Evolutionary conservation across 2,797 vertebrate genomes (phyloP).

Genomic region (Molossus molossus): DNA sequence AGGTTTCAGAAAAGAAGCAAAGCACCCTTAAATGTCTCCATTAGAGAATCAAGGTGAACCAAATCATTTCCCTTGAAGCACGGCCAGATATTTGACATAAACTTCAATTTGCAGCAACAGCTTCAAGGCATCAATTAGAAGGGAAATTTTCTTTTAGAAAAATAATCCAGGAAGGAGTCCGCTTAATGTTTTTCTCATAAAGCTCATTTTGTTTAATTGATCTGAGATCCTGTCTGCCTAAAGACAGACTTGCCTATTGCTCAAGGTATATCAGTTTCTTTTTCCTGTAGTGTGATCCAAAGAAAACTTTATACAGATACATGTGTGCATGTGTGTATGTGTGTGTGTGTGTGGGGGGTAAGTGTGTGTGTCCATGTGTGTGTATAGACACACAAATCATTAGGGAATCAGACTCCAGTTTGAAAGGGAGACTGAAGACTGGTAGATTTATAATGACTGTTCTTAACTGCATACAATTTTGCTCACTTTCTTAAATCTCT

Average conservation of each 20-base stretch:
- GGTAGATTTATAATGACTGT: background rate
- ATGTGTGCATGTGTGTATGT: background rate
- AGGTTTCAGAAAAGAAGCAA: constrained; percentile 67
- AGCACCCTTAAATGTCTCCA: constrained; percentile 76
- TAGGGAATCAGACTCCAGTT: background rate
- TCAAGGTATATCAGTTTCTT: constrained; percentile 18
- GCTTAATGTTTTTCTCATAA: constrained; percentile 69
- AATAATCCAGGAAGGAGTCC: constrained; percentile 69
- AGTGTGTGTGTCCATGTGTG: background rate
- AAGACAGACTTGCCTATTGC: constrained; percentile 18
- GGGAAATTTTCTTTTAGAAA: constrained; percentile 76
- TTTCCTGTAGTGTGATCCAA: constrained; percentile 22
- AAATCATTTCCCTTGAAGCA: constrained; percentile 87
- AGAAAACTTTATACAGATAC: background rate
- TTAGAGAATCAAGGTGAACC: constrained; percentile 88
- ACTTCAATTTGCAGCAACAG: constrained; percentile 87
- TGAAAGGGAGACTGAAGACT: background rate
- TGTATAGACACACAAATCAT: background rate
- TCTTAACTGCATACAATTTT: background rate
- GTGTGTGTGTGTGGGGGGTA: background rate
- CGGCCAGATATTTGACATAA: constrained; percentile 88
- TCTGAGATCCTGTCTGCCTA: constrained; percentile 20
- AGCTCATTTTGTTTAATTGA: constrained; percentile 75
- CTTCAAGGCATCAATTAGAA: constrained; percentile 86
- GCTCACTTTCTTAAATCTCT: constrained; percentile 25